These are phyloP conservation scores for Mus minutoides DNA, from an alignment of 2,797 vertebrate species.

Conservation along the genomic window DNA sequence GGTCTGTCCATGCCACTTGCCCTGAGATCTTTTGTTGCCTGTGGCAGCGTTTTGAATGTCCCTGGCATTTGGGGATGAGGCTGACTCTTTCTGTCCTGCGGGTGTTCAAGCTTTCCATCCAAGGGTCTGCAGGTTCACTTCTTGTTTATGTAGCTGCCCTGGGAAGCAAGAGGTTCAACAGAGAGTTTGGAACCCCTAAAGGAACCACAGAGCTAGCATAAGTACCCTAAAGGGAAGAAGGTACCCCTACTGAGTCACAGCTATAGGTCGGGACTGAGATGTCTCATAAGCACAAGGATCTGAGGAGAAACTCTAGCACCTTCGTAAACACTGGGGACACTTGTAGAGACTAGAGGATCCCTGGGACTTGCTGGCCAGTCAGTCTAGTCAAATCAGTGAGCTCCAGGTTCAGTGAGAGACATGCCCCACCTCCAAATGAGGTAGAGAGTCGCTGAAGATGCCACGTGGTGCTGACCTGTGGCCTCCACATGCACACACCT, in stretches of 20 bases:
- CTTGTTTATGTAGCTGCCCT: background rate
- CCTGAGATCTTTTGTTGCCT: background rate
- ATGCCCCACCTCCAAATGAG: background rate
- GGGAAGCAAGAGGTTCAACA: background rate
- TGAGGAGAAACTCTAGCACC: background rate
- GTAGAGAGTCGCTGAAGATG: background rate
- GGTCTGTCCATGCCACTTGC: background rate
- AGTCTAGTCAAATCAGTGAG: background rate
- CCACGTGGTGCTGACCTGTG: background rate
- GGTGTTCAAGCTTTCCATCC: background rate
- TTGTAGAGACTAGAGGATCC: background rate
- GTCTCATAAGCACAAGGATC: background rate
- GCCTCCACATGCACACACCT: background rate
- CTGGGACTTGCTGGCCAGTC: background rate
- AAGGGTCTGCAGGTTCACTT: background rate
- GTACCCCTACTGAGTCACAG: no score
- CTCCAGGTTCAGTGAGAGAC: background rate
- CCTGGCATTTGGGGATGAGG: background rate
- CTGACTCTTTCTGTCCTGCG: background rate
- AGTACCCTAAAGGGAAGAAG: background rate
- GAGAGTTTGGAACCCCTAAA: background rate
- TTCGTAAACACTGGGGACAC: background rate
- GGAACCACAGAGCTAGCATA: background rate
- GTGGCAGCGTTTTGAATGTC: background rate
- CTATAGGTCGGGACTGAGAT: background rate